These are phyloP conservation scores for Brachionus plicatilis DNA, from an alignment of 1,140 invertebrate species.

Conservation along the genomic window DNA sequence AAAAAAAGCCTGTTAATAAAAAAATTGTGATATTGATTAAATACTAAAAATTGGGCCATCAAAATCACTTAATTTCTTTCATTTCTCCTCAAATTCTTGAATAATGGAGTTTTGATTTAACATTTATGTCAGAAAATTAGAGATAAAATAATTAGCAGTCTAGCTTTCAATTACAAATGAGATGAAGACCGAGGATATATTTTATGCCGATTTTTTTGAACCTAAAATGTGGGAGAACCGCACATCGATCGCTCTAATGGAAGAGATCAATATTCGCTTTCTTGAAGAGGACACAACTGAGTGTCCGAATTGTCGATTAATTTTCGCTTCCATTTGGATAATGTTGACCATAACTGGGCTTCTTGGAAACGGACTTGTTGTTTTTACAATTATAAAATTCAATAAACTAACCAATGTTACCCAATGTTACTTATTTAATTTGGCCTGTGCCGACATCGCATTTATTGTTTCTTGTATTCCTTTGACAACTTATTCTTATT, in stretches of 20 bases:
- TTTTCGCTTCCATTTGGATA: conserved; percentile 9
- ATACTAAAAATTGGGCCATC: background rate
- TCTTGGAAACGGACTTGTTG: conserved; percentile 28
- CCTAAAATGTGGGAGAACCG: background rate
- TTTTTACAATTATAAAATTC: conserved; percentile 18
- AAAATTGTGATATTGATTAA: background rate
- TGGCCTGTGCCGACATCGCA: conserved; percentile 6
- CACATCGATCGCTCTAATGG: background rate
- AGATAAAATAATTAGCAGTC: background rate
- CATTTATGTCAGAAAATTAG: background rate
- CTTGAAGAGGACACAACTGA: background rate
- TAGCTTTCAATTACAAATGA: background rate
- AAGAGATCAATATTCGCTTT: background rate
- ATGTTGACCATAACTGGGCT: background rate
- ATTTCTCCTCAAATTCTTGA: background rate
- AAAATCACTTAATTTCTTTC: background rate
- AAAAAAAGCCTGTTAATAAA: background rate
- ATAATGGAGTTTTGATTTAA: background rate
- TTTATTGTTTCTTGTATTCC: conserved; percentile 29
- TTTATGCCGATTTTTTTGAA: background rate
- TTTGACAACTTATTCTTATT: background rate
- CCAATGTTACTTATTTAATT: conserved; percentile 39
- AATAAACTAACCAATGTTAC: conserved; percentile 30
- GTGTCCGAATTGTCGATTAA: background rate
- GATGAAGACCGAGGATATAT: background rate